Base-by-base conservation (phyloP, 2,113 vertebrate species). In the Zapornia atra region DNA sequence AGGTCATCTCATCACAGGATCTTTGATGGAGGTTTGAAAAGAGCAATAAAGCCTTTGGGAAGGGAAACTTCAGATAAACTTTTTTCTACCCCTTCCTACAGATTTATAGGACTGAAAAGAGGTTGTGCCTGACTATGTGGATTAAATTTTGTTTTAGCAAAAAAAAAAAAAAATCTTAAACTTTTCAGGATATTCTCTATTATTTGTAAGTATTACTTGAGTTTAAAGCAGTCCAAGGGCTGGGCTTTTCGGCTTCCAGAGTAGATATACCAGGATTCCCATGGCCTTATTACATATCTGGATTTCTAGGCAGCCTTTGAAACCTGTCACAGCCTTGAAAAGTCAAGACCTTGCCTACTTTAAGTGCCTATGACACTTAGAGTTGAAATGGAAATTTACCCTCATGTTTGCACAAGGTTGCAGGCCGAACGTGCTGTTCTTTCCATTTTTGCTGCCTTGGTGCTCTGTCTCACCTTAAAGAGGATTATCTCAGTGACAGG, bases 41-140 rank as follows among this genome's bases (percentile, higher is more conserved):
- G 9, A 73, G 1, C 2, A 3, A 36, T 0, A 0, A 64, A 76
- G 2, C 11, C 46, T 80, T 50, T 61, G 38, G 25, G n/a, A 89
- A 92, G 83, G 15, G 48, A 65, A 90, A 6, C 34, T 78, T 92
- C 42, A 80, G 79, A 82, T 38, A n/a, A 68, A 10, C 5, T 6
- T 31, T 42, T 15, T 42, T 24, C 10, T 9, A 40, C 4, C 16
- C 9, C 17, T 79, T 64, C 15, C 25, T 60, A 2, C 17, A 50
- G 6, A 56, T 57, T 42, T 57, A 8, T 68, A 57, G n/a, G 46
- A 57, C 26, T 80, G 34, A 80, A 68, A 90, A 69, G 59, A 85
- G 29, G 8, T 68, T 68, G 15, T 63, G 5, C 61, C 28, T 65
- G 11, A 17, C 26, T 48, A 7, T 54, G 15, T 54, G 24, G 40